Base-by-base conservation (phyloP, 2,888 invertebrate genomes). In the Tenthredo livida region DNA sequence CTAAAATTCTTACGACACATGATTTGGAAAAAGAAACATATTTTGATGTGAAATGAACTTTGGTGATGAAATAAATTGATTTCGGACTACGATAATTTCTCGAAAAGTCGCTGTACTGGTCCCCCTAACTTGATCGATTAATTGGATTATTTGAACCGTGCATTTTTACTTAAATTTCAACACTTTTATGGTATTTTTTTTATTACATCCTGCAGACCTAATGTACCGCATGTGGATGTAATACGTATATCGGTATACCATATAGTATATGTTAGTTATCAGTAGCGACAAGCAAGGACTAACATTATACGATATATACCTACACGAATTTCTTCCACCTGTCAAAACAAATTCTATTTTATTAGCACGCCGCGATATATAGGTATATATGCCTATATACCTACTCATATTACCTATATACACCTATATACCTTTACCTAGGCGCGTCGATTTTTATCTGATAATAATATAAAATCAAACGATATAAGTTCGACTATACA, bases 291-390 rank as follows among this genome's bases (percentile, higher is more conserved):
- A 67, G 12, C 65, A 29, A 33, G 17, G 67, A 33, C 33, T 29
- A 67, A 67, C 33, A 67, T 67, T 67, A 33, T 67, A 67, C 33
- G 33, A 9, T 58, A 33, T 33, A 33, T 33, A 58, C 2, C n/a
- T 72, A 17, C 72, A 43, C 12, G 21, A 73, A 73, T 73, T 40
- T 73, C n/a, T 73, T 73, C 29, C 72, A 73, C 72, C 40, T 73
- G 72, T 73, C 43, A 40, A 73, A 73, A 73, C 43, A 73, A 73
- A 40, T 43, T 73, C 2, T 40, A 73, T 73, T 73, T 43, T 21
- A 73, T 17, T 17, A 73, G 43, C 43, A 43, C 43, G 21, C 10
- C 7, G n/a, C 21, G 43, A 40, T 43, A 25, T 43, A 73, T 17
- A 72, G n/a, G 12, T 21, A 40, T 43, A 25, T 43, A 73, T 17